Base-by-base conservation (phyloP, 1,140 invertebrate genomes). In the Zaprionus capensis region DNA sequence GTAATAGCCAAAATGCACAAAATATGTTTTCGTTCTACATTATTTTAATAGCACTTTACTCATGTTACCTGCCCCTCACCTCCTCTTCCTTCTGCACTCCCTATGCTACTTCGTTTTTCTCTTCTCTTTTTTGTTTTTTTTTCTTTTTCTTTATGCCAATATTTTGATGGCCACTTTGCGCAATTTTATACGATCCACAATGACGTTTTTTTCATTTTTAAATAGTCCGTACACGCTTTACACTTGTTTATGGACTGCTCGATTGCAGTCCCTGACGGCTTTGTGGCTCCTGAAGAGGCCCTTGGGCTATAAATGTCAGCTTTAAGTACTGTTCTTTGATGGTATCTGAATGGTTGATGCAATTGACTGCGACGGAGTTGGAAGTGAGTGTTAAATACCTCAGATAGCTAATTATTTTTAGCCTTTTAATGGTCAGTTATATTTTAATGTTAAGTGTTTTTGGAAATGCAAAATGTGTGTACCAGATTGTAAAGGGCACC, bases 121-220 rank as follows among this genome's bases (percentile, higher is more conserved):
- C 20, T 34, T 49, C 24, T 74, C 24, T 74, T 69, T 22, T 22
- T 22, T 22, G 1, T 22, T 2, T 22, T 2, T 22, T 22, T 22
- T 22, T 22, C 22, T 22, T 22, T 22, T 70, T 26, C 24, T 26
- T 26, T 26, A 80, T 83, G 83, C 51, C 77, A 86, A 83, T 86
- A 71, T 86, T 88, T 87, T 88, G 80, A 88, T 84, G 78, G 68
- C 68, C 84, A 84, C 85, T 84, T 88, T 84, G 71, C 59, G 74
- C 63, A 74, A 61, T 78, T 87, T 84, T 88, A 83, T 84, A 76
- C 69, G 66, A 65, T 76, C 68, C 72, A 68, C 79, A 81, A 71
- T 81, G 62, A 67, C 71, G 62, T 71, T 71, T 62, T 14, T 74
- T 62, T 7, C 5, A 44, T 44, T 46, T 79, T 79, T 81, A 65